Percentiles rank a stretch among this genome's conserved stretches.
Conservation (phyloP, 1,140 invertebrate genomes). For the Neodiprion lecontei region DNA sequence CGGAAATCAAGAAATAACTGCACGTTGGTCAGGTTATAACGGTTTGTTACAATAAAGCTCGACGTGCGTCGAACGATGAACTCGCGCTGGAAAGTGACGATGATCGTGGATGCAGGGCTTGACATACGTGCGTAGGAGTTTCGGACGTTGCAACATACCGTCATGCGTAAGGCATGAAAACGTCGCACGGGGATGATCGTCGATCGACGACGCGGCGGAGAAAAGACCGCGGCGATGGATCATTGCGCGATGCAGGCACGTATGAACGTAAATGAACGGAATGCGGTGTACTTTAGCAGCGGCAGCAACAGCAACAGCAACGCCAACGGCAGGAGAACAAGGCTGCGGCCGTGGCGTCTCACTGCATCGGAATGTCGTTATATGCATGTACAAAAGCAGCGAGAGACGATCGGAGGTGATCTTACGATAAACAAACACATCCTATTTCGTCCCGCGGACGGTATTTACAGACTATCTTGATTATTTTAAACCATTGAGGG, state of each 20-base stretch:
- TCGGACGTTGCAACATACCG: too few relatives aligned
- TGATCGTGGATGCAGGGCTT: too few relatives aligned
- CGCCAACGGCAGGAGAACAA: neutral
- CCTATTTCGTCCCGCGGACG: neutral
- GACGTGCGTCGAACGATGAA: too few relatives aligned
- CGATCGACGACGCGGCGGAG: too few relatives aligned
- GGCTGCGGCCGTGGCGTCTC: neutral
- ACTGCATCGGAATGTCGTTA: neutral
- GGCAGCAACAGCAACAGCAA: too few relatives aligned
- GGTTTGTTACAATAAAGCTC: too few relatives aligned
- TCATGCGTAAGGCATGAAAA: too few relatives aligned
- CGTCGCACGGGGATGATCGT: neutral
- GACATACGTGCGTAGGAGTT: too few relatives aligned
- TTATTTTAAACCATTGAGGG: neutral
- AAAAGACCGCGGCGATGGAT: neutral
- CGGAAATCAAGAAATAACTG: too few relatives aligned
- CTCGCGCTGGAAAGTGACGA: too few relatives aligned
- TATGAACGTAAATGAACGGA: neutral
- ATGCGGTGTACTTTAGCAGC: too few relatives aligned
- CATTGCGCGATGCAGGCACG: neutral
- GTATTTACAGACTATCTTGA: neutral
- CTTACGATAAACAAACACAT: neutral
- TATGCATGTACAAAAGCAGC: neutral
- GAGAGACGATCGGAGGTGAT: neutral
- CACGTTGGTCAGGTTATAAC: too few relatives aligned